phyloP scores from a whole-genome alignment of 2,113 vertebrate genomes.

The Sphaerodactylus townsendi region DNA sequence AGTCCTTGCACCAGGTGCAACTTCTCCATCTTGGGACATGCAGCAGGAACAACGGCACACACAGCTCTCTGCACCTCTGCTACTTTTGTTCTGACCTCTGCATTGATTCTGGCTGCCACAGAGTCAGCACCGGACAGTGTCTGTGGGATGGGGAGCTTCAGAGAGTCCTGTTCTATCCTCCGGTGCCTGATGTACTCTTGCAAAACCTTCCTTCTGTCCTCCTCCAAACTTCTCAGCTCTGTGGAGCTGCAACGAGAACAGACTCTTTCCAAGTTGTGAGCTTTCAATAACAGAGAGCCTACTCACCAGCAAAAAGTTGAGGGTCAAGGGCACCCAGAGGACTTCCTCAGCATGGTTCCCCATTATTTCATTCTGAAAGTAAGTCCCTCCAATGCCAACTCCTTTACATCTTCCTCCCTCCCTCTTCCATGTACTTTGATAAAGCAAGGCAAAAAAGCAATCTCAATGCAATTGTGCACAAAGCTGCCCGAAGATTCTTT shows the following conservation, averaged over 20 bases:
- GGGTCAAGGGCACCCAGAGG: too few species aligned
- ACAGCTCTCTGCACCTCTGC: slow-evolving; percentile 48
- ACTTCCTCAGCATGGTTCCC: too few species aligned
- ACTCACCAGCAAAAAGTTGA: too few species aligned
- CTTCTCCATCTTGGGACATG: slow-evolving; percentile 75
- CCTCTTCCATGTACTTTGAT: too few species aligned
- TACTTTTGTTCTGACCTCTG: background rate
- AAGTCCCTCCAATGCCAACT: too few species aligned
- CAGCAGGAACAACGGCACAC: slow-evolving; percentile 54
- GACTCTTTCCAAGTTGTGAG: background rate
- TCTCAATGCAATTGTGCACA: too few species aligned
- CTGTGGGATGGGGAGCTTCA: slow-evolving; percentile 69
- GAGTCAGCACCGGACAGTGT: background rate
- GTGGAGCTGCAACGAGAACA: background rate
- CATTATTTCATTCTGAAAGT: too few species aligned
- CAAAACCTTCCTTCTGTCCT: slow-evolving; percentile 71
- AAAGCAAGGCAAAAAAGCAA: too few species aligned
- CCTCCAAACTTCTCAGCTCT: background rate
- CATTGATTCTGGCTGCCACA: background rate
- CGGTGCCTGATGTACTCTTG: slow-evolving; percentile 72
- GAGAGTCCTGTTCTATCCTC: slow-evolving; percentile 71
- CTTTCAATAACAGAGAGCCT: too few species aligned
- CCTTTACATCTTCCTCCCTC: too few species aligned
- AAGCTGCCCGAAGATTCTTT: too few species aligned
- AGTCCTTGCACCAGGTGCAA: slow-evolving; percentile 78